Evolutionary conservation across 1,140 invertebrate genomes (phyloP).

Genomic region (Pachyrhynchus sulphureomaculatus): DNA sequence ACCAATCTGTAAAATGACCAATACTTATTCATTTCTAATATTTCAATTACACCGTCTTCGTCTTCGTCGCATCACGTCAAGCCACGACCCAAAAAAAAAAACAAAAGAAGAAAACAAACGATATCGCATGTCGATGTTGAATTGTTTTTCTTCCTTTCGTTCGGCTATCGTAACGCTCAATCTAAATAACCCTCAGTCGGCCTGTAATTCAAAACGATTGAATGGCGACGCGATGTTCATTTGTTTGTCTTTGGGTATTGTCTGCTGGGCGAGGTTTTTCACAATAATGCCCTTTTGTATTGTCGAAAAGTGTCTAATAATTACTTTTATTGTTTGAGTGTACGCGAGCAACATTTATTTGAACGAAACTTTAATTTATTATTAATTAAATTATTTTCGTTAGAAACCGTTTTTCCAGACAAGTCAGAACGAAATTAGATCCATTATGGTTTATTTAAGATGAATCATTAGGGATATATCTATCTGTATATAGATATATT

Average conservation of each 20-base stretch:
- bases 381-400: too few relatives aligned
- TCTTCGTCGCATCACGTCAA: too few relatives aligned
- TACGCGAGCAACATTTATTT: not conserved
- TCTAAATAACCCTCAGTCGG: slow-evolving; percentile 15
- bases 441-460: too few relatives aligned
- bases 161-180: slow-evolving; percentile 19
- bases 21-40: too few relatives aligned
- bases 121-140: slow-evolving; percentile 14
- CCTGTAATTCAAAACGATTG: slow-evolving; percentile 28
- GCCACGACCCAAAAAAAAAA: too few relatives aligned
- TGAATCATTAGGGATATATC: too few relatives aligned
- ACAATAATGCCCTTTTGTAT: slow-evolving; percentile 12
- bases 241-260: slow-evolving; percentile 22
- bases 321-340: slow-evolving; percentile 12
- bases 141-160: slow-evolving; percentile 8
- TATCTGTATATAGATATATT: too few relatives aligned
- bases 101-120: not conserved
- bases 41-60: too few relatives aligned
- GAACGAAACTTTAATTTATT: too few relatives aligned
- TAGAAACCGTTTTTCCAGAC: too few relatives aligned
- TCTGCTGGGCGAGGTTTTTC: slow-evolving; percentile 18
- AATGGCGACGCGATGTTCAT: slow-evolving; percentile 22
- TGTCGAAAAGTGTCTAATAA: slow-evolving; percentile 17
- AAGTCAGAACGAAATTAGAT: too few relatives aligned
- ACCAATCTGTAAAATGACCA: too few relatives aligned